A percentile compares a stretch with the other conserved stretches of the same genome.
phyloP scores from a whole-genome alignment of 2,113 vertebrate genomes.

The Glareola pratincola region DNA sequence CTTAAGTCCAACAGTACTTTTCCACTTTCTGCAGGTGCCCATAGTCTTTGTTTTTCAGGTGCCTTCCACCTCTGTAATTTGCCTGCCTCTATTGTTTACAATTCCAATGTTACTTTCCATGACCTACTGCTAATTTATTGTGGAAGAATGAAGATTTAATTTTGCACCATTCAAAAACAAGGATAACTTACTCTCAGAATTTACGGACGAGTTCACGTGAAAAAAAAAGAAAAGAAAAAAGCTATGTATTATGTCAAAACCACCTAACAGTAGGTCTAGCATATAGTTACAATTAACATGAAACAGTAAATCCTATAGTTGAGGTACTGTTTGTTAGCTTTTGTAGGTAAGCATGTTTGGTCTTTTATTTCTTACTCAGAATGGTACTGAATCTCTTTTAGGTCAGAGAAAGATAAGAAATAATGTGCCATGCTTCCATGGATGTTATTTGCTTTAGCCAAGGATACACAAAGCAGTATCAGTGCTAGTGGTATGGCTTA shows the following conservation, averaged over 20 bases:
- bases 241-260: background rate
- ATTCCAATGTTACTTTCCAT: background rate
- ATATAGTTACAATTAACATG: accelerated
- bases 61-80: background rate
- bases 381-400: background rate
- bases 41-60: background rate
- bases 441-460: background rate
- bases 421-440: too few species aligned
- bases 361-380: background rate
- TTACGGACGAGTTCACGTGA: background rate
- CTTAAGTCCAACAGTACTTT: background rate
- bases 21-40: background rate
- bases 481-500: background rate
- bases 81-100: background rate
- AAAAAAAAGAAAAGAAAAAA: background rate
- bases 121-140: background rate
- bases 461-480: background rate
- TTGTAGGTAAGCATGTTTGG: background rate
- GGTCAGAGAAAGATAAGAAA: background rate
- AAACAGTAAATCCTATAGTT: background rate
- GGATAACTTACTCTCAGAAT: background rate
- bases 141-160: background rate
- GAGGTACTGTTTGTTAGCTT: background rate
- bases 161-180: background rate
- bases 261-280: background rate